A percentile compares a stretch with the other conserved stretches of the same genome.
Evolutionary conservation across 2,888 invertebrate species (phyloP).

Genomic region (Tuta absoluta): DNA sequence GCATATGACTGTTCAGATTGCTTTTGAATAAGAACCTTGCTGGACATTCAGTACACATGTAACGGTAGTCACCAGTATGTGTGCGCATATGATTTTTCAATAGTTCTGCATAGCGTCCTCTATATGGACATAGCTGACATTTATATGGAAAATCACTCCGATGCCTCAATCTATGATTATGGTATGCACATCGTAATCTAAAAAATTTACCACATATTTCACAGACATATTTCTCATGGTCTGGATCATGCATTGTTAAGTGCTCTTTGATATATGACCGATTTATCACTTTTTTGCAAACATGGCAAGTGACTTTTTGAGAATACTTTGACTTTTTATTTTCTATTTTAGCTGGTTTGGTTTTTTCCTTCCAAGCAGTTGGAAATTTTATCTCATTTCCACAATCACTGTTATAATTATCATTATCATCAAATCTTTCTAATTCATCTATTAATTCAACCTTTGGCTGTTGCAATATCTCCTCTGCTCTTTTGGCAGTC

Average conservation of each 20-base stretch:
- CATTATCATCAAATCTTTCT: constrained; percentile 22
- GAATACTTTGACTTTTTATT: constrained; percentile 39
- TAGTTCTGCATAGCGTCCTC: constrained; percentile 32
- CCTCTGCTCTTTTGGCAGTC: constrained; percentile 52
- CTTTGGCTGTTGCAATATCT: constrained; percentile 45
- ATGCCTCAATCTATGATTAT: constrained; percentile 44
- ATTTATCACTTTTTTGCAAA: constrained; percentile 47
- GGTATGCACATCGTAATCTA: constrained; percentile 49
- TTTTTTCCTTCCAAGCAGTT: constrained; percentile 36
- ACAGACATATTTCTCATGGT: constrained; percentile 59
- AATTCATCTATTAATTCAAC: constrained; percentile 41
- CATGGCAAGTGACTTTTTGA: constrained; percentile 46
- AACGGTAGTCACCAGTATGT: constrained; percentile 45
- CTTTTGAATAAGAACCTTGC: constrained; percentile 53
- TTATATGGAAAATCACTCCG: constrained; percentile 35
- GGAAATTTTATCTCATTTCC: constrained; percentile 38
- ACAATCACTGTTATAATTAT: constrained; percentile 41
- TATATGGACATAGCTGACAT: constrained; percentile 36
- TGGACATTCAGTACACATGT: constrained; percentile 55
- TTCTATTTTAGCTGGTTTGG: constrained; percentile 27
- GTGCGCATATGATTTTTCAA: constrained; percentile 35
- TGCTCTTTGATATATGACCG: constrained; percentile 54
- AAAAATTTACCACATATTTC: constrained; percentile 64
- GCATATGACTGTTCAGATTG: constrained; percentile 52
- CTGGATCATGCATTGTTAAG: constrained; percentile 59